Evolutionary conservation across 2,797 vertebrate genomes (phyloP), one percentile per base, ranked within the genome.

Genomic region (Petrocephalus schoutedeni): DNA sequence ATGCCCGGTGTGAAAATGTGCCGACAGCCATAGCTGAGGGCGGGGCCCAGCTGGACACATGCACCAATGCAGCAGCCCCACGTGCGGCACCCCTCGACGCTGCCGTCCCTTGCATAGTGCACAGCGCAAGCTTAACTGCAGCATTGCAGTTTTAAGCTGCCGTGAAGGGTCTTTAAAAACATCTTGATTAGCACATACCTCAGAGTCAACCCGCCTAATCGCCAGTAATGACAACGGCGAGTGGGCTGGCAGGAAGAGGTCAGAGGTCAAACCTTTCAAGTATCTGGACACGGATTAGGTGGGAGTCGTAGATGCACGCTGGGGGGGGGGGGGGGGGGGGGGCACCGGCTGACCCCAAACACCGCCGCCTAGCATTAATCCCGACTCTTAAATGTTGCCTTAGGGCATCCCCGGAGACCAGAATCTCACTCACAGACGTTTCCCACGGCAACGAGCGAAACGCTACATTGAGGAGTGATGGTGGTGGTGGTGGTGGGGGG

Each of bases 261-360:
- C 80, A 54, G 59, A 84, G 87, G 80, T 84, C 36, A 88, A 67
- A 88, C 45, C 56, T 83, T 88, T 54, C 51, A 85, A 88, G 45
- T 67, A 85, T 88, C 87, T 54, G 58, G 58, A 88, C 28, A 56
- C n/a, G 49, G 82, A 85, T 88, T 85, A 84, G 58, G 49, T 54
- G 61, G 28, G 57, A 84, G 71, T 16, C 7, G 71, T 45, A 12
- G 14, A 61, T 41, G 14, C 49, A 41, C 41, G 74, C 12, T 12
- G 28, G 45, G 28, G 80, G n/a, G 80, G 58, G 6, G 19, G 9
- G 28, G 6, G 19, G 9, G 28, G 28, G 28, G n/a, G 80, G 58
- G 6, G 19, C 16, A 12, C 23, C 23, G 10, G 21, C 57, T 85
- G 82, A 85, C 87, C 87, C 45, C 45, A 67, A 36, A 88, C 45